Evolutionary conservation across 2,888 invertebrate genomes (phyloP).

Genomic region (Dasysyrphus tricinctus): DNA sequence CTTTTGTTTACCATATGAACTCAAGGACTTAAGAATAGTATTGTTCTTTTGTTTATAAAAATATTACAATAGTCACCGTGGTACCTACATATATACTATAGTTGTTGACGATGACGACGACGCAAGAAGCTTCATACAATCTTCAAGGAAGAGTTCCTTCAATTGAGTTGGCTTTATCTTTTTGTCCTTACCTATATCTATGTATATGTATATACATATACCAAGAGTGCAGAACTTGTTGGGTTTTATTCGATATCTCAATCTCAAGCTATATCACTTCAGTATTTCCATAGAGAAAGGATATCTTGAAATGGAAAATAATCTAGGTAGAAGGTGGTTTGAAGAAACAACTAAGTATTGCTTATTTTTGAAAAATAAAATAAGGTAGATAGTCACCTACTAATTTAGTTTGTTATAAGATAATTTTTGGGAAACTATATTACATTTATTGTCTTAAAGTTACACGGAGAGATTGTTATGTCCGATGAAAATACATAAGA

Average conservation of each 20-base stretch:
- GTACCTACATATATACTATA: no score
- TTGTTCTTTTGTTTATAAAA: slow-evolving; percentile 64
- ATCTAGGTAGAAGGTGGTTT: background rate
- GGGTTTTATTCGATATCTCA: slow-evolving; percentile 12
- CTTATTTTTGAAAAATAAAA: slow-evolving; percentile 7
- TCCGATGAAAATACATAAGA: no score
- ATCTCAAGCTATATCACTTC: slow-evolving; percentile 1
- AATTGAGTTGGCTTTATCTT: slow-evolving; percentile 47
- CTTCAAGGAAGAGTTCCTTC: slow-evolving; percentile 34
- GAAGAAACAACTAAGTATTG: background rate
- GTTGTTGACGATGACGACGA: slow-evolving; percentile 14
- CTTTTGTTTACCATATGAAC: slow-evolving; percentile 38
- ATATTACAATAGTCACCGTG: slow-evolving; percentile 38
- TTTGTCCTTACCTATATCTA: slow-evolving; percentile 21
- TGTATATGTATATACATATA: no score
- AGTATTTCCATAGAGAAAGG: background rate
- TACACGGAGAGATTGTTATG: no score
- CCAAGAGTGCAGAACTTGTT: slow-evolving; percentile 13
- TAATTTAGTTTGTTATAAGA: background rate
- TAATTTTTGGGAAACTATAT: no score
- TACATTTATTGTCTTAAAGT: no score
- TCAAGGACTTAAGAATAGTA: slow-evolving; percentile 53
- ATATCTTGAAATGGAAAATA: slow-evolving; percentile 4
- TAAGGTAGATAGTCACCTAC: background rate
- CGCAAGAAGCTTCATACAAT: background rate